Base-by-base conservation (phyloP, 2,797 vertebrate species). In the Ctenopoma kingsleyae region DNA sequence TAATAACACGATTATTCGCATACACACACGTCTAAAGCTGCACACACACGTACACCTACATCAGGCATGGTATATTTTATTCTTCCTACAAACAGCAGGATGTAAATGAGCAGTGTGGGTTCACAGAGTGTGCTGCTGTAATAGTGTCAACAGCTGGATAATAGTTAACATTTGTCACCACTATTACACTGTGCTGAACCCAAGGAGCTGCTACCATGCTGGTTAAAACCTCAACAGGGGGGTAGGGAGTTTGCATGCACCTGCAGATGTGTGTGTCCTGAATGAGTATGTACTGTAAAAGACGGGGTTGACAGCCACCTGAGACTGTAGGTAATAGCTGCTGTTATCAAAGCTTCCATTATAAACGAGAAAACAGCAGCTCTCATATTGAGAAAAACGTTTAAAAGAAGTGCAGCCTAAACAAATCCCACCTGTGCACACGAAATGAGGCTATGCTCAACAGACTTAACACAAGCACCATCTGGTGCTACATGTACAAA, bases 101-200 rank as follows among this genome's bases (percentile, higher is more conserved):
- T 58, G 64, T 68, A 76, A 86, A 85, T 72, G 74, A 84, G 72
- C 32, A 17, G 64, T 27, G 60, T 54, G 59, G 23, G 48, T 41
- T 67, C 23, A 3, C 71, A 7, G 57, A 61, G 57, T 66, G 81
- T 49, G 73, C 62, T 62, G 53, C 50, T 41, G 23, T 75, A 61
- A 78, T 47, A 69, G 73, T 71, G 63, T 79, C 78, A 87, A 82
- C 82, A 87, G 80, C 87, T 90, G 83, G 72, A 81, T 87, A 85
- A 86, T 71, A 52, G 73, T 81, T 61, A 65, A 48, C 53, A 78
- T 89, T 85, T 76, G 81, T 87, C 73, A 87, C 71, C 60, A 68
- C 87, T 81, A 76, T 73, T 73, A 67, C 30, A n/a, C 50, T 61
- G 52, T 25, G 51, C 50, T 17, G 58, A 67, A 64, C 70, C 57